These are phyloP conservation scores for Cheilosia impressa DNA, from an alignment of 2,888 invertebrate species.

Conservation along the genomic window DNA sequence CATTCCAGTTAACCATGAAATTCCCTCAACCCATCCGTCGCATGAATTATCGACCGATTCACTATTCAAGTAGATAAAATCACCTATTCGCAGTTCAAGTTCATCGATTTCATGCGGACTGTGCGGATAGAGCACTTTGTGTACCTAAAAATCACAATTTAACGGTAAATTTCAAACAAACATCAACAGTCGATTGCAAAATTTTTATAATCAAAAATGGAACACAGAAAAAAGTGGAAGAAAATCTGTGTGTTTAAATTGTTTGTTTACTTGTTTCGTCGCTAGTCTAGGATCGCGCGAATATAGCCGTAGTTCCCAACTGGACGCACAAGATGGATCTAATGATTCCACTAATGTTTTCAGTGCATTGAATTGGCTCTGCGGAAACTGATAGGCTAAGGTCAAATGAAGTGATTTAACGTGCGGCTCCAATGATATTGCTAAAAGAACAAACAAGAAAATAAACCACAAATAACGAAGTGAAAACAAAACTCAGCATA, in stretches of 20 bases:
- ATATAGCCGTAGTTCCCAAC: conserved; percentile 94
- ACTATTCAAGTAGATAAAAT: conserved; percentile 92
- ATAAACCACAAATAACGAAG: conserved; percentile 75
- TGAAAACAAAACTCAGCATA: conserved; percentile 55
- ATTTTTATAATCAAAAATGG: not conserved
- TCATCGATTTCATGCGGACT: conserved; percentile 91
- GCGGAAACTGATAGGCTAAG: conserved; percentile 93
- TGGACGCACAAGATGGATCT: conserved; percentile 87
- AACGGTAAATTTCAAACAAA: conserved; percentile 4
- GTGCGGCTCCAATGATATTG: conserved; percentile 90
- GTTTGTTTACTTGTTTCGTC: conserved; percentile 83
- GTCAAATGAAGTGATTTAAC: conserved; percentile 94
- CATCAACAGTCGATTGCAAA: not conserved
- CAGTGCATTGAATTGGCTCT: conserved; percentile 88
- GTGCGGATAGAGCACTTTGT: conserved; percentile 92
- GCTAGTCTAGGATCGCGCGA: conserved; percentile 92
- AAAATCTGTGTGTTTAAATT: not conserved
- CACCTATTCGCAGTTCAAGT: conserved; percentile 92
- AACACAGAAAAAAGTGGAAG: not conserved
- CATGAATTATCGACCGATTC: conserved; percentile 89
- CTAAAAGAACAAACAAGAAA: conserved; percentile 82
- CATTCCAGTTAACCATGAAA: conserved; percentile 85
- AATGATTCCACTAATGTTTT: conserved; percentile 90
- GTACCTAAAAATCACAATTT: conserved; percentile 84
- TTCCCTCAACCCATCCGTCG: conserved; percentile 95